phyloP scores from a whole-genome alignment of 2,797 vertebrate species.

The Eospalax fontanierii region DNA sequence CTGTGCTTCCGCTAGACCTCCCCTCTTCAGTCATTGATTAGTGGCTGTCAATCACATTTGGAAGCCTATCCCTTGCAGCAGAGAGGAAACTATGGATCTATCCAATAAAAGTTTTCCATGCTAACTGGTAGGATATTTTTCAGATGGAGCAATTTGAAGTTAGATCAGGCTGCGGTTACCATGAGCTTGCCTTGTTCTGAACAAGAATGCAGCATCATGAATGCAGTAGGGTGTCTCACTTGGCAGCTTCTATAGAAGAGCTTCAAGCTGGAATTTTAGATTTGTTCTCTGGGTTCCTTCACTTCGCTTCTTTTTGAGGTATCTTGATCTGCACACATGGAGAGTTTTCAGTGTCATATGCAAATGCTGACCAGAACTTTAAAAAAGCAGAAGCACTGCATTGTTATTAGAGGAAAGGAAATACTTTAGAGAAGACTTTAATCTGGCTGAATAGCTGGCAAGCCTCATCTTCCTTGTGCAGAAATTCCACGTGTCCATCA shows the following conservation, averaged over 20 bases:
- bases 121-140: conserved; percentile 27
- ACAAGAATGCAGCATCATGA: not conserved
- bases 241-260: not conserved
- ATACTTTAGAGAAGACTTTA: not conserved
- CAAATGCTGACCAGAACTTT: not conserved
- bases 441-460: not conserved
- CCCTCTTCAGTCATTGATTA: too few relatives aligned
- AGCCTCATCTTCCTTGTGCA: not conserved
- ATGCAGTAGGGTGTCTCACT: not conserved
- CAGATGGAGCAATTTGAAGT: conserved; percentile 52
- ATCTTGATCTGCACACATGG: not conserved
- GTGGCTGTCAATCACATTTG: too few relatives aligned
- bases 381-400: not conserved
- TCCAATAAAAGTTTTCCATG: conserved; percentile 36
- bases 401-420: not conserved
- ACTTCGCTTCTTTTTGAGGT: not conserved
- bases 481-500: not conserved
- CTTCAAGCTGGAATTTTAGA: not conserved
- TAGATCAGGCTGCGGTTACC: conserved; percentile 40
- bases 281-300: not conserved
- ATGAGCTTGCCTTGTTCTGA: conserved; percentile 8
- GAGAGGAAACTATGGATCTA: too few relatives aligned
- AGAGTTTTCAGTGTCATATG: not conserved
- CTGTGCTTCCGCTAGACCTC: too few relatives aligned
- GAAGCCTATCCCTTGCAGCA: too few relatives aligned